Evolutionary conservation across 1,140 invertebrate species (phyloP), one percentile per base, ranked within the genome.

Genomic region (Drosophila trapezifrons): DNA sequence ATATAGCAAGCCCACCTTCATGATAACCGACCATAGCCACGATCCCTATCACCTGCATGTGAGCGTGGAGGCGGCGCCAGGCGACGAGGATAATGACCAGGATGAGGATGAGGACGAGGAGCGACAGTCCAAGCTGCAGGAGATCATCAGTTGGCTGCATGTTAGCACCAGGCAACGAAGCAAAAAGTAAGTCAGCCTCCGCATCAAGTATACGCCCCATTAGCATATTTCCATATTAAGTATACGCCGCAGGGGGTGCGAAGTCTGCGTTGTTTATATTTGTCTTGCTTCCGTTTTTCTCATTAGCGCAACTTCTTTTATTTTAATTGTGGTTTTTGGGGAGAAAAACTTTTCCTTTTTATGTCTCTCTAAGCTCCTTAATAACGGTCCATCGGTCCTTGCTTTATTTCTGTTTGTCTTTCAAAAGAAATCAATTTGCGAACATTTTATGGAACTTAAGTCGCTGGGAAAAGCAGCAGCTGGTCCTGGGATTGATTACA

Each of bases 11-110:
- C 81, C 86, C 58, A 90, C 75, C 7, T 90, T 90, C 17, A 76
- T 79, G 69, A 90, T 90, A 52, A 90, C 86, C n/a, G 85, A 90
- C 42, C 75, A 90, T 51, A 77, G 72, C 35, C 62, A 51, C 2
- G 76, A 90, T 74, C 86, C 86, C 15, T 90, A 81, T 52, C 76
- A 89, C 22, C 37, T 87, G 73, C 60, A 86, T n/a, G 37, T 27
- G 3, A 46, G 51, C 0, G 32, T n/a, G n/a, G n/a, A 32, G 3
- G 62, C 29, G 0, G 55, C 45, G 17, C 51, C 51, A 1, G 51
- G 18, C 8, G 55, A 52, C 2, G 37, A 65, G 35, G 70, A 70
- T 10, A 58, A 67, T 6, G 77, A 87, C 22, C 47, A 69, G 22
- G 90, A 89, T 32, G 60, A 51, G 8, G 72, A 76, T 1, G 78